Conservation (phyloP, 1,140 invertebrate genomes). For the Akabosia matsudoensis region DNA sequence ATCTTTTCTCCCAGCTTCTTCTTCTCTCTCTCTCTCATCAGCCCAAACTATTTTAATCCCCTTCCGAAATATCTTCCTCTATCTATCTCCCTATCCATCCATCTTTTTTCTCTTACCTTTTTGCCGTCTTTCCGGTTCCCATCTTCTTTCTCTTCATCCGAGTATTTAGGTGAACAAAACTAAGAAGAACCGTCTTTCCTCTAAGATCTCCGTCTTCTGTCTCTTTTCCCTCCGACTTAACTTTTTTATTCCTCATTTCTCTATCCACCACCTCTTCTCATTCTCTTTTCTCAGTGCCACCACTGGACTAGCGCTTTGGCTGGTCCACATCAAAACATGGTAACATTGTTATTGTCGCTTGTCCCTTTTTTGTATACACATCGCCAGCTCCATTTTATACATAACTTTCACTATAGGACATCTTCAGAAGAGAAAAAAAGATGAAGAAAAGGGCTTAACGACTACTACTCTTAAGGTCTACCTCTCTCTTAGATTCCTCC, state of each 20-base stretch:
- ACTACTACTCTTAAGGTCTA: neutral
- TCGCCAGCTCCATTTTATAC: neutral
- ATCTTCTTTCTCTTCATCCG: constrained; percentile 30
- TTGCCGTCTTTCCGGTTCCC: constrained; percentile 36
- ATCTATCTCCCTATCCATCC: constrained; percentile 31
- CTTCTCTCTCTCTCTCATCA: constrained; percentile 41
- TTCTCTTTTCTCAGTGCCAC: constrained; percentile 25
- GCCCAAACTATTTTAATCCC: constrained; percentile 46
- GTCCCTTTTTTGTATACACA: too few species aligned
- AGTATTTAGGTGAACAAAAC: neutral
- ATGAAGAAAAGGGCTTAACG: constrained; percentile 12
- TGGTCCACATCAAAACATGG: neutral
- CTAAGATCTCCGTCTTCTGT: constrained; percentile 21
- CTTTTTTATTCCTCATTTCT: constrained; percentile 32
- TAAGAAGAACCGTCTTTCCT: constrained; percentile 33
- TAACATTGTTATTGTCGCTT: neutral
- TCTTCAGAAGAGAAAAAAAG: too few species aligned
- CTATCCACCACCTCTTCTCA: neutral
- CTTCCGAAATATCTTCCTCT: constrained; percentile 28
- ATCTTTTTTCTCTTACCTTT: constrained; percentile 42
- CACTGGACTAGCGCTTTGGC: constrained; percentile 35
- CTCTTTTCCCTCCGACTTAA: neutral
- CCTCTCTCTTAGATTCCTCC: neutral
- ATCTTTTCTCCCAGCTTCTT: neutral
- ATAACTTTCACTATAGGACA: neutral